Conservation (phyloP, 2,797 vertebrate species). For the Ctenosaura bakeri region DNA sequence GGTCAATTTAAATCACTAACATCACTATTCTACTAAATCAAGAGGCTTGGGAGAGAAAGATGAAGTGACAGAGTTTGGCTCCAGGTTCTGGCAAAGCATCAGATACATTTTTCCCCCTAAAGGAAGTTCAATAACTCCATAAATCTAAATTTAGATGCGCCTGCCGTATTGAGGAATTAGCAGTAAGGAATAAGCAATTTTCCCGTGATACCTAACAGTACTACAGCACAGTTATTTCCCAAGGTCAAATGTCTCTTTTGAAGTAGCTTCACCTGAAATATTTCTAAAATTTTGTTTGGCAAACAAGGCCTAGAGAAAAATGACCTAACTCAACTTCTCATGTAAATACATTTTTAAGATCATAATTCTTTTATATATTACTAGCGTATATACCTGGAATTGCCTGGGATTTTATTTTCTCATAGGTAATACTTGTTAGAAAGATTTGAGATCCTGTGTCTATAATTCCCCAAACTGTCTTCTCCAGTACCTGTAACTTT, state of each 20-base stretch:
- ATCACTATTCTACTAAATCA: conserved; percentile 39
- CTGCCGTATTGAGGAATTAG: conserved; percentile 71
- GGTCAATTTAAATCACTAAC: conserved; percentile 51
- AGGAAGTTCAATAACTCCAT: conserved; percentile 65
- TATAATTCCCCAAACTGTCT: too few relatives aligned
- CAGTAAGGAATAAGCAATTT: conserved; percentile 48
- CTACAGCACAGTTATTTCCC: conserved; percentile 63
- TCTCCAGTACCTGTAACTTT: too few relatives aligned
- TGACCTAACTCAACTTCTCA: conserved; percentile 5
- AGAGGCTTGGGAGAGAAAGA: conserved; percentile 41
- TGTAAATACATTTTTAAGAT: background rate
- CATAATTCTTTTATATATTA: background rate
- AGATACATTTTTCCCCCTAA: conserved; percentile 43
- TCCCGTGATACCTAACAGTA: conserved; percentile 61
- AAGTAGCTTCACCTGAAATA: conserved; percentile 40
- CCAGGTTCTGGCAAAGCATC: conserved; percentile 43
- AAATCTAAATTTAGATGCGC: conserved; percentile 74
- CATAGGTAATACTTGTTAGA: too few relatives aligned
- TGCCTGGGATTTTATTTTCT: too few relatives aligned
- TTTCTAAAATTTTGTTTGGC: conserved; percentile 33
- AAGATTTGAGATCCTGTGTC: too few relatives aligned
- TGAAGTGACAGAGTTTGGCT: conserved; percentile 7
- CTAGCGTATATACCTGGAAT: too few relatives aligned
- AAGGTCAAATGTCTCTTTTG: conserved; percentile 70
- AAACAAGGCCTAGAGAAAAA: conserved; percentile 41